These are phyloP conservation scores for Platyrinchus mystaceus DNA, from an alignment of 2,797 vertebrate genomes.

Conservation along the genomic window DNA sequence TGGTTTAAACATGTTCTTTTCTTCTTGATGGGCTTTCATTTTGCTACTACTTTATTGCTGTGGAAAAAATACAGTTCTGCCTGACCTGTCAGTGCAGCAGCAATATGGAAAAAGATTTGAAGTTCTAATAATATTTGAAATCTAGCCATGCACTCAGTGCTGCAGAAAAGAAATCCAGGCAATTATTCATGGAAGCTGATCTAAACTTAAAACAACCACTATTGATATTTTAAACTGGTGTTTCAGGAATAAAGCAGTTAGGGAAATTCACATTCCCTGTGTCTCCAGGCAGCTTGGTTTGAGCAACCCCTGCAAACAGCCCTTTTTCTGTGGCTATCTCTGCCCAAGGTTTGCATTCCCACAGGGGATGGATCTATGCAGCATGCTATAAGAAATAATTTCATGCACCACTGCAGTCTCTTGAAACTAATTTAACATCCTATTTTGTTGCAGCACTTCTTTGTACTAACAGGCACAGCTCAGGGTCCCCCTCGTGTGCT, in stretches of 20 bases:
- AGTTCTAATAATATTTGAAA: slow-evolving; percentile 21
- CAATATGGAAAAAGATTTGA: background rate
- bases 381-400: slow-evolving; percentile 83
- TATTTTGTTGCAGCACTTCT: slow-evolving; percentile 70
- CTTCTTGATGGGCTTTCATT: slow-evolving; percentile 1
- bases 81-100: background rate
- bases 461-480: slow-evolving; percentile 61
- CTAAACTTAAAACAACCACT: background rate
- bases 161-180: background rate
- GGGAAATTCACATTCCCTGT: background rate
- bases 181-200: background rate
- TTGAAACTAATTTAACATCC: slow-evolving; percentile 81
- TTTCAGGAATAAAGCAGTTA: background rate
- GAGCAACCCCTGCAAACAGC: background rate
- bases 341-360: slow-evolving; percentile 66
- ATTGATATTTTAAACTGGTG: slow-evolving; percentile 2
- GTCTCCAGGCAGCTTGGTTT: slow-evolving; percentile 16
- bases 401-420: slow-evolving; percentile 84
- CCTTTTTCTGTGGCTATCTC: slow-evolving; percentile 68
- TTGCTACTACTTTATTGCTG: background rate
- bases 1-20: background rate
- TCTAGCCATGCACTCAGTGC: background rate
- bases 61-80: background rate
- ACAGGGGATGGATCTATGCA: slow-evolving; percentile 75
- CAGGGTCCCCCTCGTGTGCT: background rate